Conservation (phyloP, 2,113 vertebrate genomes). For the Xyrauchen texanus region DNA sequence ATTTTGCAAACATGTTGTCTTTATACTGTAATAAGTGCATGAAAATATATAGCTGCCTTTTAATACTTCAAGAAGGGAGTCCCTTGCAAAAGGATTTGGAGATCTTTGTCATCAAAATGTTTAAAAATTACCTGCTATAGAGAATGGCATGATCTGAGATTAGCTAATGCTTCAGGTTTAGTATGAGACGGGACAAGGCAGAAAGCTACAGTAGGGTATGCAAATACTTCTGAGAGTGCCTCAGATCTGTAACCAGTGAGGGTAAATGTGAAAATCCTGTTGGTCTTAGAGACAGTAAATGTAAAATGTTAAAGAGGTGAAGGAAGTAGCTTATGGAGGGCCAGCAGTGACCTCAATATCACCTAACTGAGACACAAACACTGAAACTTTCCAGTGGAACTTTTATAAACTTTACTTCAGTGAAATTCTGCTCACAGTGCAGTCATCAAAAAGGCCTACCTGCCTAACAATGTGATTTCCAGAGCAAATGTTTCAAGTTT, state of each 20-base stretch:
- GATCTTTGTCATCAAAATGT: background rate
- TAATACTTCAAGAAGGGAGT: background rate
- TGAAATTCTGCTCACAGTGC: constrained; percentile 54
- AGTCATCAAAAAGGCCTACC: constrained; percentile 41
- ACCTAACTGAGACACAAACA: constrained; percentile 31
- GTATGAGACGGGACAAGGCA: background rate
- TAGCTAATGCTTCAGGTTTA: background rate
- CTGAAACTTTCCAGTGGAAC: constrained; percentile 40
- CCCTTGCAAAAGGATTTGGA: background rate
- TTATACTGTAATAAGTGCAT: too few relatives aligned
- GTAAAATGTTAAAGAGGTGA: background rate
- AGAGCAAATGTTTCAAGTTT: constrained; percentile 53
- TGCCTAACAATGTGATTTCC: constrained; percentile 58
- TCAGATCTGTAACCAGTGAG: constrained; percentile 42
- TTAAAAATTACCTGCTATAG: background rate
- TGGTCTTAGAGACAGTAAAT: constrained; percentile 14
- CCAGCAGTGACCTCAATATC: background rate
- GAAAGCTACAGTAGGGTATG: constrained; percentile 19
- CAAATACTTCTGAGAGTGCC: constrained; percentile 25
- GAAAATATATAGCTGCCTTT: too few relatives aligned
- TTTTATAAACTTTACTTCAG: constrained; percentile 55
- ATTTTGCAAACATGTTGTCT: too few relatives aligned
- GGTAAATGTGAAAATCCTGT: constrained; percentile 14
- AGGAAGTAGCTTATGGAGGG: too few relatives aligned
- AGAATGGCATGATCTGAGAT: background rate